These are phyloP conservation scores for Nannoperca obscura DNA, from an alignment of 2,797 vertebrate species.

Conservation along the genomic window DNA sequence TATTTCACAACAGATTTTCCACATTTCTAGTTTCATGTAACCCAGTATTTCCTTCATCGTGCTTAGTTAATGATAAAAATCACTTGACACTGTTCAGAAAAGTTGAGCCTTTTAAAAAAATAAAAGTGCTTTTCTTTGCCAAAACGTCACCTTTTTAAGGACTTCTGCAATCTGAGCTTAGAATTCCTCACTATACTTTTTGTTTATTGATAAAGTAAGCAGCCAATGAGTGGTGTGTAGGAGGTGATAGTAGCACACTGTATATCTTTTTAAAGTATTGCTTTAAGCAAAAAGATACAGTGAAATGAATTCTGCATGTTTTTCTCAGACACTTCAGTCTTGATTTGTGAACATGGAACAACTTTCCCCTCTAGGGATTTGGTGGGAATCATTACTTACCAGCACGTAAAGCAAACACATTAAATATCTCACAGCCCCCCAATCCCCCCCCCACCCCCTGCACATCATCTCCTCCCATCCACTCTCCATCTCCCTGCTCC, in stretches of 20 bases:
- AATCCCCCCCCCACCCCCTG: background rate
- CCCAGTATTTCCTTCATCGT: background rate
- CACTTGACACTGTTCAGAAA: background rate
- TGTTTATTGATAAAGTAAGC: background rate
- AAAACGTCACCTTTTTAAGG: background rate
- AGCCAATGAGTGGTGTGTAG: too few relatives aligned
- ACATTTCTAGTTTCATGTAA: background rate
- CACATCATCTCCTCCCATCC: slow-evolving; percentile 13
- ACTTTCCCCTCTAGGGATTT: slow-evolving; percentile 32
- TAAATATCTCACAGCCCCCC: slow-evolving; percentile 55
- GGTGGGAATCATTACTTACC: slow-evolving; percentile 66
- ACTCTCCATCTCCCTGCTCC: slow-evolving; percentile 57
- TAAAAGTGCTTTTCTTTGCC: background rate
- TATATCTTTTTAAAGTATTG: too few relatives aligned
- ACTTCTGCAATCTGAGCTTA: background rate
- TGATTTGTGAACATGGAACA: slow-evolving; percentile 62
- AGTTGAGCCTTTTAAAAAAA: too few relatives aligned
- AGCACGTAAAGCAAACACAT: slow-evolving; percentile 66
- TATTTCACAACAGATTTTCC: background rate
- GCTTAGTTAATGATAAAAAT: background rate
- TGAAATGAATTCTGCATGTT: slow-evolving; percentile 16
- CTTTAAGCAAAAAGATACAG: slow-evolving; percentile 1
- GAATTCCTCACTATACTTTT: background rate
- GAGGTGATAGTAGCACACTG: too few relatives aligned
- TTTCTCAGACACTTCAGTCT: slow-evolving; percentile 15